Conservation (phyloP, 2,113 vertebrate species). For the Saiga tatarica region DNA sequence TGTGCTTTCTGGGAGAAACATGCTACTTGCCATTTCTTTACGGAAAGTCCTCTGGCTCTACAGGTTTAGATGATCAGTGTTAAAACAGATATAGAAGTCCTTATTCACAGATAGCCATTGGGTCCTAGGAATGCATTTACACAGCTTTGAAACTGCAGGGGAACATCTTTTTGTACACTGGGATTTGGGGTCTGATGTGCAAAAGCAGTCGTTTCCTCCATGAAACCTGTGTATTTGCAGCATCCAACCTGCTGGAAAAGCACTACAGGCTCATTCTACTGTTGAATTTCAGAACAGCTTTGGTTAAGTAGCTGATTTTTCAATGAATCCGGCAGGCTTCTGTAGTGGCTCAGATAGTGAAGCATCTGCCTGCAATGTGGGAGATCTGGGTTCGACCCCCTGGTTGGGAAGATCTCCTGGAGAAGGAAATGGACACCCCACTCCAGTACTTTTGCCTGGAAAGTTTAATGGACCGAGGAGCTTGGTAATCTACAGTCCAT, state of each 20-base stretch:
- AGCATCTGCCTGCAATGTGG: background rate
- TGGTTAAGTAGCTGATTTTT: background rate
- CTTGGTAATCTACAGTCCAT: background rate
- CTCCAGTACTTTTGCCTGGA: background rate
- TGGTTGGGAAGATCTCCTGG: background rate
- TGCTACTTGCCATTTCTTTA: background rate
- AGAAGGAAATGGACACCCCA: background rate
- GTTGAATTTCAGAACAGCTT: background rate
- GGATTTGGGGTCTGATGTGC: background rate
- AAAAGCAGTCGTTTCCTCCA: background rate
- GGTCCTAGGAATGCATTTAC: background rate
- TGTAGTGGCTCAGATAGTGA: background rate
- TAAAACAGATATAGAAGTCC: background rate
- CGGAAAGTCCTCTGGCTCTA: background rate
- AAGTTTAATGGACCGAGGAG: background rate
- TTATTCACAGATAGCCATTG: background rate
- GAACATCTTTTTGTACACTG: background rate
- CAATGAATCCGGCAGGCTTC: background rate
- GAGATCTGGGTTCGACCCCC: fast-evolving
- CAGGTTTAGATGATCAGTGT: background rate
- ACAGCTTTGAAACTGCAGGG: background rate
- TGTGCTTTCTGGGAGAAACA: background rate
- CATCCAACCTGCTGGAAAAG: background rate
- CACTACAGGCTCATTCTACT: background rate
- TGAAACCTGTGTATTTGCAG: background rate